Evolutionary conservation across 2,113 vertebrate species (phyloP).

Genomic region (Lasiurus borealis): DNA sequence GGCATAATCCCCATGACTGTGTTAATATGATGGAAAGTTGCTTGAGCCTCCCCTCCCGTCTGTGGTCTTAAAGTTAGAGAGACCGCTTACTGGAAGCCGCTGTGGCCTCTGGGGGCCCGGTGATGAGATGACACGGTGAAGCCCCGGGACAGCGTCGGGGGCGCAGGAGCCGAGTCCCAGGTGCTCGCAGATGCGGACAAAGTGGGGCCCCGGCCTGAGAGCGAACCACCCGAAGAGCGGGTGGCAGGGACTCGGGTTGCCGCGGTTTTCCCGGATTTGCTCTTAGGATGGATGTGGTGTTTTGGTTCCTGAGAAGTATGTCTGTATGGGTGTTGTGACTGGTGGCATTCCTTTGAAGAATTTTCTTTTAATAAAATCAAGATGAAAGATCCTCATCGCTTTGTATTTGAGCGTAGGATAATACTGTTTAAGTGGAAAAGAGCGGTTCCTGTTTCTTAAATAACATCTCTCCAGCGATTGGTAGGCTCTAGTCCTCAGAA

Average conservation of each 20-base stretch:
- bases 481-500: neutral
- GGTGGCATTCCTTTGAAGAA: neutral
- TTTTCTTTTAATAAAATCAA: neutral
- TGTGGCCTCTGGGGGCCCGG: neutral
- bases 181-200: neutral
- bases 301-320: neutral
- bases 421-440: neutral
- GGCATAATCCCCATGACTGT: neutral
- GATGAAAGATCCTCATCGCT: neutral
- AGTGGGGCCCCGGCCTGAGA: neutral
- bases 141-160: neutral
- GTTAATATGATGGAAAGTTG: neutral
- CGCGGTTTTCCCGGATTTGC: neutral
- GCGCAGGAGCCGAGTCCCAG: too few species aligned
- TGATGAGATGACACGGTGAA: neutral
- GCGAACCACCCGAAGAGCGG: neutral
- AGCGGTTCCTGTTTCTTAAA: slow-evolving; percentile 14
- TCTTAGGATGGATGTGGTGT: neutral
- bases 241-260: neutral
- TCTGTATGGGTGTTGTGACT: neutral
- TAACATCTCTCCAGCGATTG: neutral
- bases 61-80: neutral
- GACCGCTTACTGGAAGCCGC: neutral
- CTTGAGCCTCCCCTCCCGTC: neutral
- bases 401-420: neutral